A percentile compares a stretch with the other conserved stretches of the same genome.
These are phyloP conservation scores for Botia almorhae DNA, from an alignment of 2,797 vertebrate species.

Conservation along the genomic window DNA sequence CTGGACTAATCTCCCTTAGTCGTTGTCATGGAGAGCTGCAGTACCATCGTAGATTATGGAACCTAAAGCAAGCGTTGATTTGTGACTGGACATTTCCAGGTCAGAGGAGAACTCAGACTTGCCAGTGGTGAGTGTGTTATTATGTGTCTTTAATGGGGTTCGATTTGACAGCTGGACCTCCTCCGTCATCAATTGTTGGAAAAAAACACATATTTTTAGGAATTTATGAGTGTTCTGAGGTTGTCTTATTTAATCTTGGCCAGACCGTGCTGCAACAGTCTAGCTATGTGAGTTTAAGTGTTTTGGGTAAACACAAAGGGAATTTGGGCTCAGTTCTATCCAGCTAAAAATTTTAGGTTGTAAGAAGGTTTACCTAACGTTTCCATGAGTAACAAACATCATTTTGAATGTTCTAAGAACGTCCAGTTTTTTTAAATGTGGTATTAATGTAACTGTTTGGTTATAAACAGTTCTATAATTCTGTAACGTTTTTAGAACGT, in stretches of 20 bases:
- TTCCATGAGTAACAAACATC: no score
- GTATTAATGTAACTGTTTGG: no score
- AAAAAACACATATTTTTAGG: background rate
- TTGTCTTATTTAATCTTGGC: background rate
- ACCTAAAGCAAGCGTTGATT: conserved; percentile 19
- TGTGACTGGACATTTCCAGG: background rate
- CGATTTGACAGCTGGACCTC: background rate
- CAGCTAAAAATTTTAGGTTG: no score
- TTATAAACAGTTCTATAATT: no score
- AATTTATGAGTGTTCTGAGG: background rate
- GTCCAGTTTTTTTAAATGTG: no score
- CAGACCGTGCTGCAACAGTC: background rate
- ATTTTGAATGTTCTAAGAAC: no score
- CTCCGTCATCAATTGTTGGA: background rate
- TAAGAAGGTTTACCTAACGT: no score
- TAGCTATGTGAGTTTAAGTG: background rate
- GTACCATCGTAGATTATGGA: conserved; percentile 54
- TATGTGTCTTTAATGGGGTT: background rate
- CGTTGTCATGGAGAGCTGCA: conserved; percentile 59
- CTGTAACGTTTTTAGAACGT: no score
- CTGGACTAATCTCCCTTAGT: conserved; percentile 67
- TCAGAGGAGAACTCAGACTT: background rate
- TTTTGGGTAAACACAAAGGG: background rate
- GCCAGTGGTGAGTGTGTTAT: background rate
- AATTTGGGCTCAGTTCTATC: background rate